Conservation (phyloP, 2,797 vertebrate species). For the Phrynocephalus vlangalii region DNA sequence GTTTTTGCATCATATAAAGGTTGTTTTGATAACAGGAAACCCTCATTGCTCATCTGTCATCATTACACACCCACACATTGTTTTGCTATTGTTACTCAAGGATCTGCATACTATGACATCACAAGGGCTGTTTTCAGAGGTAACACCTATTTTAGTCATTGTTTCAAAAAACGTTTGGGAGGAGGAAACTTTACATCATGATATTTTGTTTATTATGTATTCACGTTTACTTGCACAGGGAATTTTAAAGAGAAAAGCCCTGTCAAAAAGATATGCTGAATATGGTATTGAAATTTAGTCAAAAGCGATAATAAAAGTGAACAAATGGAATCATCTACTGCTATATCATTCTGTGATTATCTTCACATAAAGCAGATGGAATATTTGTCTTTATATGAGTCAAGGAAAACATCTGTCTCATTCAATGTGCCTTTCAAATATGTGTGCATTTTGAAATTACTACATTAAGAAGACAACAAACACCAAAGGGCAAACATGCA, state of each 20-base stretch:
- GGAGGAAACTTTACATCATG: conserved; percentile 41
- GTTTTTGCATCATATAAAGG: too few species aligned
- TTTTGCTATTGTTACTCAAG: too few species aligned
- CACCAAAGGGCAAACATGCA: not conserved
- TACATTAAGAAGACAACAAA: conserved; percentile 35
- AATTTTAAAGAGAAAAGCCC: conserved; percentile 40
- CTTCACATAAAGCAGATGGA: conserved; percentile 44
- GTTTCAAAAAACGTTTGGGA: conserved; percentile 38
- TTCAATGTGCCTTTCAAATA: conserved; percentile 42
- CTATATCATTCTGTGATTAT: conserved; percentile 52
- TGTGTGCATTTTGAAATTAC: conserved; percentile 23
- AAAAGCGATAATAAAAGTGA: conserved; percentile 60
- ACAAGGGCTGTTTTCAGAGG: not conserved
- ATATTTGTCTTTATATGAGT: conserved; percentile 56
- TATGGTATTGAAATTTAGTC: conserved; percentile 54
- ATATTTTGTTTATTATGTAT: conserved; percentile 47
- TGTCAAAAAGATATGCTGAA: conserved; percentile 43
- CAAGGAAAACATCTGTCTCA: conserved; percentile 54
- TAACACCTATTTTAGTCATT: conserved; percentile 20
- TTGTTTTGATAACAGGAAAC: too few species aligned
- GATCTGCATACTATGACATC: too few species aligned
- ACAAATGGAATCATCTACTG: conserved; percentile 47
- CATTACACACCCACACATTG: too few species aligned
- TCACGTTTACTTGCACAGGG: conserved; percentile 47
- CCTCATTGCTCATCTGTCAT: too few species aligned